Conservation (phyloP, 2,888 invertebrate species). For the Scaptomyza flava region DNA sequence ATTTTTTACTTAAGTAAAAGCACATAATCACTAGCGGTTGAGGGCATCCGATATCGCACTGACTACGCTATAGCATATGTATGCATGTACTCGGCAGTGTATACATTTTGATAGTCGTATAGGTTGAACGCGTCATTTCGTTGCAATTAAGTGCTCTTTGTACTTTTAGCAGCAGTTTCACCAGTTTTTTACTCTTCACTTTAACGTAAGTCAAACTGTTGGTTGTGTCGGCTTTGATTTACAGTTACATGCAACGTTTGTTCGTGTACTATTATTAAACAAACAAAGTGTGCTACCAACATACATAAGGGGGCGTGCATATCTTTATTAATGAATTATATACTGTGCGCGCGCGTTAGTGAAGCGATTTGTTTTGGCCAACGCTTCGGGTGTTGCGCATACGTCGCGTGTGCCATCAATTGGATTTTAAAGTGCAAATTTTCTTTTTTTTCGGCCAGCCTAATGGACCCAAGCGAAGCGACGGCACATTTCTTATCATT, state of each 20-base stretch:
- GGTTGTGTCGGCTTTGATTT: conserved; percentile 38
- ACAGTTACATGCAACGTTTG: conserved; percentile 50
- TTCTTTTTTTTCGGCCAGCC: not conserved
- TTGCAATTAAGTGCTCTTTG: conserved; percentile 62
- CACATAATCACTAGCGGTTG: conserved; percentile 35
- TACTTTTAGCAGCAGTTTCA: conserved; percentile 33
- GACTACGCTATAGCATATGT: not conserved
- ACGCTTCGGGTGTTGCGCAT: conserved; percentile 60
- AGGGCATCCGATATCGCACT: not conserved
- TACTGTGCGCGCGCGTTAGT: conserved; percentile 35
- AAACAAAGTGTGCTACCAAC: conserved; percentile 52
- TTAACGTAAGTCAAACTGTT: conserved; percentile 2
- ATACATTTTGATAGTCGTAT: not conserved
- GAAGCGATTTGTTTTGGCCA: conserved; percentile 58
- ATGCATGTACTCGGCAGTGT: not conserved
- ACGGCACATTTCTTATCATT: conserved; percentile 71
- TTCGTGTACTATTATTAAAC: conserved; percentile 50
- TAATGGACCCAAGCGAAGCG: conserved; percentile 32
- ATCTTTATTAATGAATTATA: conserved; percentile 44
- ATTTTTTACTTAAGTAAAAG: conserved; percentile 21
- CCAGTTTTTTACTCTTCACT: conserved; percentile 15
- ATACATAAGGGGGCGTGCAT: conserved; percentile 53
- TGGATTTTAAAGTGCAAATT: conserved; percentile 35
- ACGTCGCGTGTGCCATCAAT: conserved; percentile 59
- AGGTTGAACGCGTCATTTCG: conserved; percentile 62